phyloP scores from a whole-genome alignment of 2,797 vertebrate genomes.

The Mormyrus proboscirostris region DNA sequence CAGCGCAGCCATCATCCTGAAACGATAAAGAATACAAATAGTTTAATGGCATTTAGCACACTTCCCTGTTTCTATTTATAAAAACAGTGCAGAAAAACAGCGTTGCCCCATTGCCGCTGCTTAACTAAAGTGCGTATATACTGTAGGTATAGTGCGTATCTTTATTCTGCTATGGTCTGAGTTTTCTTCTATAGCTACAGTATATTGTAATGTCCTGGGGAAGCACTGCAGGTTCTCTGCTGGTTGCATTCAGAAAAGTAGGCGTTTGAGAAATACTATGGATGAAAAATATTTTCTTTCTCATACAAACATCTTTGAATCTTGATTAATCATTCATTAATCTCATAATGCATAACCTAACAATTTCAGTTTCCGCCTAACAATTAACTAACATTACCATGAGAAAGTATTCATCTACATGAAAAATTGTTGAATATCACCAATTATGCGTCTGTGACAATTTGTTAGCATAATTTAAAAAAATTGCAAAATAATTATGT shows the following conservation, averaged over 20 bases:
- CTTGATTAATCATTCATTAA: slow-evolving; percentile 9
- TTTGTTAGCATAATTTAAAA: too few relatives aligned
- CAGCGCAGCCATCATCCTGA: not conserved
- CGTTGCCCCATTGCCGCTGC: not conserved
- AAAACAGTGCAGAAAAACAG: not conserved
- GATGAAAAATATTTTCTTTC: not conserved
- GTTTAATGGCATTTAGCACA: not conserved
- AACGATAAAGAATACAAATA: slow-evolving; percentile 5
- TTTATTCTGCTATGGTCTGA: not conserved
- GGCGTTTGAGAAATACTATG: not conserved
- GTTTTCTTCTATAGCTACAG: not conserved
- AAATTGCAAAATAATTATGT: not conserved
- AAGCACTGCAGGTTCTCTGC: not conserved
- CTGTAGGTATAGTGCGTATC: not conserved
- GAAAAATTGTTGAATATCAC: not conserved
- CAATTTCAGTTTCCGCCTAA: not conserved
- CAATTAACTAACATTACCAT: not conserved
- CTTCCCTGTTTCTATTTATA: not conserved
- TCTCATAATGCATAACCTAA: not conserved
- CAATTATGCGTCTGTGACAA: not conserved
- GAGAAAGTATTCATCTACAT: not conserved
- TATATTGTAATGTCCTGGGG: not conserved
- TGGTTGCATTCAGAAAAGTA: not conserved
- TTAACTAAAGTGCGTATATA: not conserved
- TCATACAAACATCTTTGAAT: not conserved